Evolutionary conservation across 2,888 invertebrate species (phyloP), one percentile per base, ranked within the genome.

Genomic region (Cetonia aurata): DNA sequence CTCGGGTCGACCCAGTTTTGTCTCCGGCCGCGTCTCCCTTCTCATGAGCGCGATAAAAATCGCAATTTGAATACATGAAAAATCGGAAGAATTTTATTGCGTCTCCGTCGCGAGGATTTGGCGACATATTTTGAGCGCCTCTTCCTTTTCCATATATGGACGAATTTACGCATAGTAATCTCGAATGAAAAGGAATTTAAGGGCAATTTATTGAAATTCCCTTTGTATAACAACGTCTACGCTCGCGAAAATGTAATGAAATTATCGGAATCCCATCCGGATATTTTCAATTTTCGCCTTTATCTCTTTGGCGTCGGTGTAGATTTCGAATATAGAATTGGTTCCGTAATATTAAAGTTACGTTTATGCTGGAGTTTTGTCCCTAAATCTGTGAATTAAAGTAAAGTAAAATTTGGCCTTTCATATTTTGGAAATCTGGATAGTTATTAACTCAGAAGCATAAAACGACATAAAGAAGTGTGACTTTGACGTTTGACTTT

Each of bases 41-140:
- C 48, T 31, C 33, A 62, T 62, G 48, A 62, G 19, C n/a, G 46
- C 31, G 62, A 62, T 62, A 62, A 62, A 13, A 62, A 62, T 48
- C 62, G 25, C 48, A 62, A 62, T 62, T 62, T 62, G 62, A 62
- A 62, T 62, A 50, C 62, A 50, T 50, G 62, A 62, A 62, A 48
- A 62, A 62, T 46, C 62, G 62, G 12, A 37, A 13, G 46, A 19
- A 62, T 62, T 62, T 62, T 62, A 62, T 62, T 62, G 62, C 46
- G 31, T 62, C 62, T 62, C 44, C 41, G 9, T 56, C 55, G 55
- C 15, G 37, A 4, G 25, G 55, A 41, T 56, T 37, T 9, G 37
- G 2, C 8, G 33, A 56, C 55, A 56, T 56, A 56, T 56, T 56
- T 56, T 56, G 37, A 37, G 55, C 17, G 55, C 37, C 33, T 33